Evolutionary conservation across 2,888 invertebrate genomes (phyloP), one percentile per base, ranked within the genome.

Genomic region (Poecilobothrus nobilitatus): DNA sequence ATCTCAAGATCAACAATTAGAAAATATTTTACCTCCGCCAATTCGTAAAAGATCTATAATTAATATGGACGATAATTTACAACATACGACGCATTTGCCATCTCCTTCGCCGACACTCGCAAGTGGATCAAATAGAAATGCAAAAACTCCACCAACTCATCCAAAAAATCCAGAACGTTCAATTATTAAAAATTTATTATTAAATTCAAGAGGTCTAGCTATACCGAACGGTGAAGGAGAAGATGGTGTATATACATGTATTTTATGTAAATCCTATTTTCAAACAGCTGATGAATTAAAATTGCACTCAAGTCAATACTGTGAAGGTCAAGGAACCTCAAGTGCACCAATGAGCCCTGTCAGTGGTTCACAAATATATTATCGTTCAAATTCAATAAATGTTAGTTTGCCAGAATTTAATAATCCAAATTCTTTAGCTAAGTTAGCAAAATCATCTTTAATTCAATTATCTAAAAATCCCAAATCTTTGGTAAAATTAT

Each of bases 261-360:
- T 88, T 0, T 83, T 89, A 68, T 95, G 94, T 78, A 88, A 89
- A 76, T 89, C 89, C 77, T 86, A 89, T 37, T 94, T 91, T 77
- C 86, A 90, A 77, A 91, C 90, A 74, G 88, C 89, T 62, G 92
- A 93, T 72, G 92, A 91, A 77, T 83, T 94, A 73, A 91, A 91
- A 78, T 85, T 91, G 70, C 94, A 95, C 79, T 88, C 89, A 76
- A 84, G 88, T 77, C 89, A 89, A 77, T 92, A 91, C 78, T 93
- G 94, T 77, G 91, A 91, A 81, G 91, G 89, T 27, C n/a, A n/a
- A n/a, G 80, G 80, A n/a, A 81, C 80, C 0, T 78, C 79, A 68
- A 79, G 83, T 73, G 78, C 79, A 0, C 78, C 80, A 10, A 78
- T 78, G 20, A 82, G 81, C 69, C 82, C 82, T 0, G 78, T 78